Conservation (phyloP, 2,888 invertebrate genomes). For the Agrotis clavis region DNA sequence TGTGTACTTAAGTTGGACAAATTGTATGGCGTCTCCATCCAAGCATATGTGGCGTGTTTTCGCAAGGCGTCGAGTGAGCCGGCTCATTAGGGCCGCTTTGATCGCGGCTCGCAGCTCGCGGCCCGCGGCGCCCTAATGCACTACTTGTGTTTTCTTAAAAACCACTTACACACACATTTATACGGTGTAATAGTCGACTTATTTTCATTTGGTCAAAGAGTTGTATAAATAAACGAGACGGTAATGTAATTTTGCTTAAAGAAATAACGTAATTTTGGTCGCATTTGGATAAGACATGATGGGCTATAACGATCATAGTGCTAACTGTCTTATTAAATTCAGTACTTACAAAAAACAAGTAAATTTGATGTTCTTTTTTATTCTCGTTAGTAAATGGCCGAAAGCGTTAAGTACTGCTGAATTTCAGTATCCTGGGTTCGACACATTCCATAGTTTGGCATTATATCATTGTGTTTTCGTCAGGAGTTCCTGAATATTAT, state of each 20-base stretch:
- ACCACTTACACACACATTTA: constrained; percentile 50
- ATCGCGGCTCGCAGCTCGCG: constrained; percentile 42
- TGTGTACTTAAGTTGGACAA: constrained; percentile 37
- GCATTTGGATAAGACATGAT: too few relatives aligned
- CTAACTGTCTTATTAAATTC: too few relatives aligned
- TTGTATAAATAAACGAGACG: constrained; percentile 9
- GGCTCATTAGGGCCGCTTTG: constrained; percentile 73
- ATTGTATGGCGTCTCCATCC: constrained; percentile 37
- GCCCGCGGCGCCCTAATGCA: constrained; percentile 63
- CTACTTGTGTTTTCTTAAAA: constrained; percentile 69
- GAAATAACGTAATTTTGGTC: constrained; percentile 2
- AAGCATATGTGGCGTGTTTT: constrained; percentile 34
- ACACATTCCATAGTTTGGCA: too few relatives aligned
- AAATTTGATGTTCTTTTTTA: too few relatives aligned
- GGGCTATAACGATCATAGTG: too few relatives aligned
- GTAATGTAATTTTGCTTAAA: constrained; percentile 9
- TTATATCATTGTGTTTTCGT: too few relatives aligned
- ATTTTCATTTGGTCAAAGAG: constrained; percentile 40
- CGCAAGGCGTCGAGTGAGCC: constrained; percentile 44
- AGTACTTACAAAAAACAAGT: too few relatives aligned
- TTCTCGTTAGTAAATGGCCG: too few relatives aligned
- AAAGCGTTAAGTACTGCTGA: too few relatives aligned
- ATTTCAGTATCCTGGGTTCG: too few relatives aligned
- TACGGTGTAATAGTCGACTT: constrained; percentile 20
- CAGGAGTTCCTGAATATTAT: too few relatives aligned